Evolutionary conservation across 2,113 vertebrate genomes (phyloP).

Genomic region (Xiphophorus hellerii): DNA sequence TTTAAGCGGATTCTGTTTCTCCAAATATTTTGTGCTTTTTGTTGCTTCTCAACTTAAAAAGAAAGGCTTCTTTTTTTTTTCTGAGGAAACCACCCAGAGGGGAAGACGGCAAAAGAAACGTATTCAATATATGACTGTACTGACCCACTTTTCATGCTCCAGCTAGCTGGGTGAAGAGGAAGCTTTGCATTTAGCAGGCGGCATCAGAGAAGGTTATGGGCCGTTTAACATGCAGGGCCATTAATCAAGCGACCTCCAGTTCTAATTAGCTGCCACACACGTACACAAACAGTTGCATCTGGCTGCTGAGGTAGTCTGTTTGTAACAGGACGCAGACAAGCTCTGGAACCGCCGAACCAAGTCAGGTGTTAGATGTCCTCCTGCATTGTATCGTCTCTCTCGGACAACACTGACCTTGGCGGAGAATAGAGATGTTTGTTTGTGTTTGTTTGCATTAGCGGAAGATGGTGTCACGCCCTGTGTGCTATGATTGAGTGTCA

Average conservation of each 20-base stretch:
- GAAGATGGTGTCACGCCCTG: conserved; percentile 48
- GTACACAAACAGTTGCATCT: not conserved
- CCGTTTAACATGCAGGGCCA: conserved; percentile 43
- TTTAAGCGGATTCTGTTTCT: not conserved
- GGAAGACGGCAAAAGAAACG: conserved; percentile 19
- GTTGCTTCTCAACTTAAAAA: conserved; percentile 34
- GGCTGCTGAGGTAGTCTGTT: conserved; percentile 30
- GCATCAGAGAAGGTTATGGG: conserved; percentile 16
- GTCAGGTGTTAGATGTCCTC: conserved; percentile 53
- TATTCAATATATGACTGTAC: conserved; percentile 31
- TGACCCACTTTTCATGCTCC: conserved; percentile 42
- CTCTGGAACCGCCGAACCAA: conserved; percentile 15
- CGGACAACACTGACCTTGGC: conserved; percentile 36
- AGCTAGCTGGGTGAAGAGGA: conserved; percentile 9
- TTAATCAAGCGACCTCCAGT: conserved; percentile 53
- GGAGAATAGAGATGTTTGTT: conserved; percentile 19
- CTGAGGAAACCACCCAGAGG: conserved; percentile 12
- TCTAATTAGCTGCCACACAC: conserved; percentile 55
- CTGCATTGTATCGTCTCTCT: conserved; percentile 49
- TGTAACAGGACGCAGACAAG: conserved; percentile 18
- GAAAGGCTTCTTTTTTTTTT: conserved; percentile 4
- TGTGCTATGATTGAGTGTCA: conserved; percentile 38
- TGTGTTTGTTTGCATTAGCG: conserved; percentile 47
- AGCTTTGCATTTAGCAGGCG: conserved; percentile 46
- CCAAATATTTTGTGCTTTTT: conserved; percentile 40